These are phyloP conservation scores for Dromiciops gliroides DNA, from an alignment of 2,113 vertebrate species.

Conservation along the genomic window DNA sequence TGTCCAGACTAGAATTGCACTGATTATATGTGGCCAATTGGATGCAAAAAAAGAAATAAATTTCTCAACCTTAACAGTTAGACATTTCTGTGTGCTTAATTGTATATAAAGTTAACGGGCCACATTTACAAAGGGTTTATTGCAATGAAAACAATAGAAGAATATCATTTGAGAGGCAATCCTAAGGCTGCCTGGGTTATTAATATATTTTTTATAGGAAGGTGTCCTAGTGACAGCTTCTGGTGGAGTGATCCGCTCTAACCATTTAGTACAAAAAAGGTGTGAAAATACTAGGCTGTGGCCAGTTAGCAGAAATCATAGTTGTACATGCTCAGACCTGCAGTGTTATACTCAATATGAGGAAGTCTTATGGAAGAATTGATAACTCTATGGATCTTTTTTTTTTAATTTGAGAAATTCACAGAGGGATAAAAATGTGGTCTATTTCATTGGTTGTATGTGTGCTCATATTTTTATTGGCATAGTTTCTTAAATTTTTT, in stretches of 20 bases:
- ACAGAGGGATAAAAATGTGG: conserved; percentile 67
- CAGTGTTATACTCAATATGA: conserved; percentile 83
- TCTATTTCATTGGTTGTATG: conserved; percentile 71
- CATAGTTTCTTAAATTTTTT: conserved; percentile 50
- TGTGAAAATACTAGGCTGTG: conserved; percentile 90
- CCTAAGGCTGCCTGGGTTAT: conserved; percentile 83
- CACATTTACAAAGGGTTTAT: conserved; percentile 80
- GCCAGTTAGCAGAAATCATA: conserved; percentile 92
- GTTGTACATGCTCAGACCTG: conserved; percentile 89
- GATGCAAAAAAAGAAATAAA: conserved; percentile 9
- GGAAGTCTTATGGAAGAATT: conserved; percentile 84
- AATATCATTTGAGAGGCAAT: conserved; percentile 74
- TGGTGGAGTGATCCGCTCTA: conserved; percentile 85
- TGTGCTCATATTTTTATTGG: conserved; percentile 21
- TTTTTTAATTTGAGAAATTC: conserved; percentile 69
- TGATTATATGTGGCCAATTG: conserved; percentile 72
- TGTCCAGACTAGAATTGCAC: conserved; percentile 77
- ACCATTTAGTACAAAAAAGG: conserved; percentile 90
- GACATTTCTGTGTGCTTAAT: conserved; percentile 73
- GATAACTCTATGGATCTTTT: conserved; percentile 80
- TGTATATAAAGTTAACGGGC: conserved; percentile 78
- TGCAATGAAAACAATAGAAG: conserved; percentile 76
- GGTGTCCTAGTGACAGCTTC: conserved; percentile 83
- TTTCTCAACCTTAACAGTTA: conserved; percentile 54
- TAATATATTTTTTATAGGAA: conserved; percentile 88